Evolutionary conservation across 1,140 invertebrate genomes (phyloP).

Genomic region (Heliconius congener): DNA sequence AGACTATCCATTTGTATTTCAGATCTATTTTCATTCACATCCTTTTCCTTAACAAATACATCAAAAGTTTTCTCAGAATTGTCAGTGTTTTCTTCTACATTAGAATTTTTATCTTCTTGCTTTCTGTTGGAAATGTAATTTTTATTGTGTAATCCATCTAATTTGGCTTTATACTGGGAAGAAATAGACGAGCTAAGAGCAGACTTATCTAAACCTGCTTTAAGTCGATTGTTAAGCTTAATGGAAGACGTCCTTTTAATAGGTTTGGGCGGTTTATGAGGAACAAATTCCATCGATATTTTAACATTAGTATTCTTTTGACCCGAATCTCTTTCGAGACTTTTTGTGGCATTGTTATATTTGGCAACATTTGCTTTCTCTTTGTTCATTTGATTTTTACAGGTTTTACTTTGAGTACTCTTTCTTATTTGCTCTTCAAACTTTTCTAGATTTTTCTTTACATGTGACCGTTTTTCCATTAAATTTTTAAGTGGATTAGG

Average conservation of each 20-base stretch:
- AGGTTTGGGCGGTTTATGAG: constrained; percentile 83
- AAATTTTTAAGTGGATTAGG: constrained; percentile 73
- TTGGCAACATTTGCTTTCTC: constrained; percentile 73
- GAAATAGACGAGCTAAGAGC: constrained; percentile 76
- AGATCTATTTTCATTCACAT: constrained; percentile 82
- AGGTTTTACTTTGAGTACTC: constrained; percentile 78
- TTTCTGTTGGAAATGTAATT: constrained; percentile 69
- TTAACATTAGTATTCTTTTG: constrained; percentile 80
- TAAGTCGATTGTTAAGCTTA: constrained; percentile 76
- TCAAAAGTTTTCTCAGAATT: constrained; percentile 81
- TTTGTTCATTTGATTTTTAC: constrained; percentile 78
- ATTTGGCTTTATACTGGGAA: constrained; percentile 77
- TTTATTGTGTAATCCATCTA: constrained; percentile 78
- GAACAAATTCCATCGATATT: constrained; percentile 81
- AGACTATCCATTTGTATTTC: constrained; percentile 83
- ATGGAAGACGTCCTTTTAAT: constrained; percentile 78
- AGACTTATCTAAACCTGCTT: constrained; percentile 70
- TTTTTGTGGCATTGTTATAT: constrained; percentile 75
- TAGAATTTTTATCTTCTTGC: constrained; percentile 68
- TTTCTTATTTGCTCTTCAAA: constrained; percentile 80
- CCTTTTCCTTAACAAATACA: constrained; percentile 83
- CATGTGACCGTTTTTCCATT: constrained; percentile 78
- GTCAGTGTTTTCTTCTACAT: constrained; percentile 58
- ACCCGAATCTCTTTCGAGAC: constrained; percentile 81
- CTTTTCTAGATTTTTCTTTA: constrained; percentile 80